These are phyloP conservation scores for Poeciliopsis presidionis DNA, from an alignment of 2,797 vertebrate species.

Conservation along the genomic window DNA sequence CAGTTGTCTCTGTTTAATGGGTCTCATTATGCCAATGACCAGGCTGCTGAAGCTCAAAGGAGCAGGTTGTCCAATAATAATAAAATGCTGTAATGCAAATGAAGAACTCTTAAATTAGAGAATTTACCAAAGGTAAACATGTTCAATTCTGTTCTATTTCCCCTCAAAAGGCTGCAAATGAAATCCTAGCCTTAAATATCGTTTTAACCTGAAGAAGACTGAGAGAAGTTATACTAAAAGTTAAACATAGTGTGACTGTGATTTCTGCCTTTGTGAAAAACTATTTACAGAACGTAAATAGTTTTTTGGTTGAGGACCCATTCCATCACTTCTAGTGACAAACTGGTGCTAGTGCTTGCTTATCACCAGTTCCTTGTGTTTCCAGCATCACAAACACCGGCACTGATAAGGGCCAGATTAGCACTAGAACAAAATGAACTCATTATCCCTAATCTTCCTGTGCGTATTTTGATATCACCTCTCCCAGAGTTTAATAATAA, in stretches of 20 bases:
- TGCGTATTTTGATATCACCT: neutral
- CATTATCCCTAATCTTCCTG: neutral
- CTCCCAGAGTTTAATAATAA: neutral
- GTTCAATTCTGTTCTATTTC: neutral
- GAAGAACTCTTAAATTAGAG: neutral
- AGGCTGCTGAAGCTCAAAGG: neutral
- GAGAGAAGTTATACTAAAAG: neutral
- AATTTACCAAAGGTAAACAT: neutral
- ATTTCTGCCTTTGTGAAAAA: neutral
- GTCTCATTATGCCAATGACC: slow-evolving; percentile 12
- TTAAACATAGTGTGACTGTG: neutral
- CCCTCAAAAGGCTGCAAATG: neutral
- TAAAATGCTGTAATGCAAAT: slow-evolving; percentile 2
- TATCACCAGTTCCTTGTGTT: neutral
- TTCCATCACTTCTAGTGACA: neutral
- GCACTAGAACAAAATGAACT: neutral
- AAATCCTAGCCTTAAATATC: neutral
- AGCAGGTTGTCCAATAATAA: slow-evolving; percentile 5
- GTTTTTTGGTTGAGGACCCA: neutral
- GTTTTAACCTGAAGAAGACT: neutral
- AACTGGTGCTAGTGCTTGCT: neutral
- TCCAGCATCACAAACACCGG: neutral
- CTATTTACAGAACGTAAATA: neutral
- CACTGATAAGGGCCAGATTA: neutral
- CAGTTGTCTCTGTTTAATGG: neutral